A percentile compares a stretch with the other conserved stretches of the same genome.
Evolutionary conservation across 2,797 vertebrate genomes (phyloP).

Genomic region (Florisuga fusca): DNA sequence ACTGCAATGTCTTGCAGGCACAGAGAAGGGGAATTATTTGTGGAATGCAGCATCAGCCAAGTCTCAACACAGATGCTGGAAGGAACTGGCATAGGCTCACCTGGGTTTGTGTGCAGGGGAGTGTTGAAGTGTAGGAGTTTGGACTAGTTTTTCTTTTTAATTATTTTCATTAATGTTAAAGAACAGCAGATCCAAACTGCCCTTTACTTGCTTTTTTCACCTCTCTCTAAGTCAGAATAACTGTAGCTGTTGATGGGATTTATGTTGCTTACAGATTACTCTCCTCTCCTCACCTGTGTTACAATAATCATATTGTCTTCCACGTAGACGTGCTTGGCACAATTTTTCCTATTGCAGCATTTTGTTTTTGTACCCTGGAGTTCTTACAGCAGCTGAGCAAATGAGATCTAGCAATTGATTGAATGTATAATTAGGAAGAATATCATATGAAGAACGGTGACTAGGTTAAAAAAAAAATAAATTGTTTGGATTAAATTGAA

Average conservation of each 20-base stretch:
- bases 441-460: not conserved
- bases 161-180: not conserved
- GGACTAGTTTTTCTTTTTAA: not conserved
- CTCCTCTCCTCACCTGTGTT: not conserved
- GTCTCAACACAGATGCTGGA: slow-evolving; percentile 57
- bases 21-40: slow-evolving; percentile 42
- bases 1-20: slow-evolving; percentile 39
- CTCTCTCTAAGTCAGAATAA: not conserved
- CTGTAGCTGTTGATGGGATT: not conserved
- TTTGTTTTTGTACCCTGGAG: not conserved
- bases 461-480: not conserved
- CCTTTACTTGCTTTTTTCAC: not conserved
- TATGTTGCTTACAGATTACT: not conserved
- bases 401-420: not conserved
- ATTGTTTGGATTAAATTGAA: not conserved
- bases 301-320: not conserved
- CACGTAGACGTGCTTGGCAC: not conserved
- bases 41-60: slow-evolving; percentile 69
- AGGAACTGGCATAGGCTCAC: slow-evolving; percentile 18
- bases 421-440: not conserved
- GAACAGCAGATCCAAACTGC: not conserved
- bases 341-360: not conserved
- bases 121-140: slow-evolving; percentile 4
- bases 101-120: slow-evolving; percentile 7
- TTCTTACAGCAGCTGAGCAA: not conserved